Base-by-base conservation (phyloP, 2,113 vertebrate species). In the Xenopus borealis region DNA sequence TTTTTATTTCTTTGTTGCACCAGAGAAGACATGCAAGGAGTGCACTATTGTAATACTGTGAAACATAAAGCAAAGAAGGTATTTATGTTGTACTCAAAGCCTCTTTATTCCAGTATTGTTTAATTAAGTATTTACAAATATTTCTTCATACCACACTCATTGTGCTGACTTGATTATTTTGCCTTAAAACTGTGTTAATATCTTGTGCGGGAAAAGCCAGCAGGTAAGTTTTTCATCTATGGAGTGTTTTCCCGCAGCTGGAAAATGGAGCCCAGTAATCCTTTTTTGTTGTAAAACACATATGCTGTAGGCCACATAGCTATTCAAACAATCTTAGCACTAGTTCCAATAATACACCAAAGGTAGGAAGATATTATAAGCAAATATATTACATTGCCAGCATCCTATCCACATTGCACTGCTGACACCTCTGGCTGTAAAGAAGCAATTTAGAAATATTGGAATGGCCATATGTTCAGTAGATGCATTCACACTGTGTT, bases 361-460 rank as follows among this genome's bases (percentile, higher is more conserved):
- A 61, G 18, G 20, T 20, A 61, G 58, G 14, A 14, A 61, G 58
- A 10, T 61, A 61, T 61, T 23, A 27, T 61, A 27, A 27, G 58
- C 58, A 61, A 61, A 61, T 61, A 20, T 20, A 61, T 61, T 10
- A 61, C 12, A 23, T 20, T 61, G 19, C 19, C 20, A 61, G 11
- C 19, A 12, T 61, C 10, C 19, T 23, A 61, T 61, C 20, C 20
- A 27, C 58, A 61, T 23, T 61, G 58, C 20, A 12, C 20, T 27
- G 58, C 58, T 61, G 58, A 55, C 53, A 55, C 17, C 53, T 55
- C 53, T 55, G 53, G 53, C 53, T 55, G 58, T 10, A 27, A 61
- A 61, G 20, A 27, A 18, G 58, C 20, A 23, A 61, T 61, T 20
- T 27, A 18, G 18, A 61, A 61, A 61, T 61, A 61, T 61, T 61